These are phyloP conservation scores for Menura novaehollandiae DNA, from an alignment of 2,113 vertebrate species.

Conservation along the genomic window DNA sequence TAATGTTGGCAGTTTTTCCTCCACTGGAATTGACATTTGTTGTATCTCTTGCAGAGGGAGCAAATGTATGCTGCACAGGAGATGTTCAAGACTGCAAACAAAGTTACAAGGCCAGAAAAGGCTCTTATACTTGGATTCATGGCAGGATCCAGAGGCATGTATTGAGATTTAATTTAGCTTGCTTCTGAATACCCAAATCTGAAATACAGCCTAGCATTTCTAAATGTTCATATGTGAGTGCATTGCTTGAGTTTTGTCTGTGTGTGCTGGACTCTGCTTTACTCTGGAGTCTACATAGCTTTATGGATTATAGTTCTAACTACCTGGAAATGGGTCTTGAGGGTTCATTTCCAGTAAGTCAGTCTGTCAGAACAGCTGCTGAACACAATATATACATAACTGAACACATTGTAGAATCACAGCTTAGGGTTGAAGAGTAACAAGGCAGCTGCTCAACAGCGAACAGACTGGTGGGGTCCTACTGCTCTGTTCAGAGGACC, in stretches of 20 bases:
- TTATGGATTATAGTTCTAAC: background rate
- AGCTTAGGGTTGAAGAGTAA: background rate
- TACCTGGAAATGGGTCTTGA: background rate
- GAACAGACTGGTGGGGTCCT: background rate
- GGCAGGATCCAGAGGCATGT: conserved; percentile 94
- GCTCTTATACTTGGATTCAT: conserved; percentile 98
- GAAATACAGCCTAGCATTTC: background rate
- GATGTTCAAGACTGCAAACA: conserved; percentile 99
- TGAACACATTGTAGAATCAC: background rate
- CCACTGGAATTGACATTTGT: background rate
- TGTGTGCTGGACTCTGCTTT: background rate
- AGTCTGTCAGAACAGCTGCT: background rate
- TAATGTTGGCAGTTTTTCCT: background rate
- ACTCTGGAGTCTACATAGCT: background rate
- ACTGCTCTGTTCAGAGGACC: background rate
- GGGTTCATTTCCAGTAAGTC: background rate
- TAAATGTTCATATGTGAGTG: background rate
- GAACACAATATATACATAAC: background rate
- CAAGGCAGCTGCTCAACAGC: background rate
- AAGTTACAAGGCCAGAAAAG: conserved; percentile 96
- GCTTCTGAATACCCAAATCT: background rate
- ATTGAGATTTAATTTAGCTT: background rate
- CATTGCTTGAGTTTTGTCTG: background rate
- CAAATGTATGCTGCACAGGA: conserved; percentile 97
- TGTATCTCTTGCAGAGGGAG: conserved; percentile 79